Evolutionary conservation across 2,888 invertebrate species (phyloP), one percentile per base, ranked within the genome.

Genomic region (Noctua comes): DNA sequence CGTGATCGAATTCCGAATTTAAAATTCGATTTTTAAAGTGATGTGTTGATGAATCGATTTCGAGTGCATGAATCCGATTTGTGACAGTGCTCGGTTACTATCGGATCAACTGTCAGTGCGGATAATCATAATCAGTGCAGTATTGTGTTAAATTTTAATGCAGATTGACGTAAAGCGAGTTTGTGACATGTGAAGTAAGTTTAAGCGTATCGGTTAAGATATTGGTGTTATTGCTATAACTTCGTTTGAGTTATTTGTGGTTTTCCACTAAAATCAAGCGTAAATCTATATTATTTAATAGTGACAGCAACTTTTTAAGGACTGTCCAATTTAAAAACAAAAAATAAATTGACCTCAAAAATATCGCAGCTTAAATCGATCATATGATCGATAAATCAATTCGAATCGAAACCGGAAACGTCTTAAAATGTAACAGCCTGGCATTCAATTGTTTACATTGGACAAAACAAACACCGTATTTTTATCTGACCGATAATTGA

Each of bases 1-100:
- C 84, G 86, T 87, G 89, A 82, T 90, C 84, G 80, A 83, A 78
- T 83, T 77, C 73, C 83, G 73, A 84, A 83, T 81, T 77, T 79
- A 71, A 86, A 74, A 76, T 82, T 82, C 77, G 88, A 86, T 88
- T 90, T 91, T 88, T 83, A 87, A 75, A 89, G 90, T 90, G 89
- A 91, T 91, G 87, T 89, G 84, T 89, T 83, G 87, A 89, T 88
- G 86, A 88, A 88, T 88, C 87, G 90, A 90, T 88, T 90, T 91
- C 80, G 84, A 89, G 91, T 92, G 91, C 84, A 84, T 84, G 82
- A 84, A 87, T 90, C 86, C 82, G 88, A 88, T 84, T 79, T 79
- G 89, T 90, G 90, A 87, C 86, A 90, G 92, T 92, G 91, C 70
- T 83, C 66, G 82, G 88, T 86, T 85, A 83, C 64, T 85, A 90